phyloP scores from a whole-genome alignment of 2,888 invertebrate species.

The Dryobota labecula region DNA sequence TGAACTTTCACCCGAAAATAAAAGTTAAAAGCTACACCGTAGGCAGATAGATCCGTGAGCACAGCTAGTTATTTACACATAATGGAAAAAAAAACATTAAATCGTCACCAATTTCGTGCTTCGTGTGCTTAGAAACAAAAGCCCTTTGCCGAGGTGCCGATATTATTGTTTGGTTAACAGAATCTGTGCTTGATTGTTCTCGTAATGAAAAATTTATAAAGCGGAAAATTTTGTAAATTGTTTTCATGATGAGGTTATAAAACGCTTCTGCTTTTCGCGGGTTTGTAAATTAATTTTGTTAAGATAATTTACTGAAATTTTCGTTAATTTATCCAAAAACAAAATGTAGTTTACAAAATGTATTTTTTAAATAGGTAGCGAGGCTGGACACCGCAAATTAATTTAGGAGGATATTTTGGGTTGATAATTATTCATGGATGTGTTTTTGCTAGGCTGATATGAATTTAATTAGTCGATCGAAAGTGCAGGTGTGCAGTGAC shows the following conservation, averaged over 20 bases:
- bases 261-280: neutral
- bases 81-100: constrained; percentile 17
- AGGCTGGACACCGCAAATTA: neutral
- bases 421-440: constrained; percentile 5
- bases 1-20: neutral
- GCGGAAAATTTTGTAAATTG: constrained; percentile 32
- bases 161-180: constrained; percentile 15
- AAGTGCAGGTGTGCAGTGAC: constrained; percentile 4
- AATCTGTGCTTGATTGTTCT: constrained; percentile 28
- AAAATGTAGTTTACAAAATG: neutral
- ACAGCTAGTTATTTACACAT: constrained; percentile 14
- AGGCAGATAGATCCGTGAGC: neutral
- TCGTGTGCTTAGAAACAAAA: constrained; percentile 28
- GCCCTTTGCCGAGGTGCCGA: neutral
- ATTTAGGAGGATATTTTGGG: neutral
- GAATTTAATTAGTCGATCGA: neutral
- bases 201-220: constrained; percentile 32
- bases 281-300: neutral
- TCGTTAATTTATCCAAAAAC: neutral
- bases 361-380: neutral
- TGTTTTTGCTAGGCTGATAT: constrained; percentile 19
- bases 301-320: neutral
- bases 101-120: constrained; percentile 30
- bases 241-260: constrained; percentile 18
- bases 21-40: neutral